Evolutionary conservation across 2,797 vertebrate species (phyloP), one percentile per base, ranked within the genome.

Genomic region (Buphagus erythrorhynchus): DNA sequence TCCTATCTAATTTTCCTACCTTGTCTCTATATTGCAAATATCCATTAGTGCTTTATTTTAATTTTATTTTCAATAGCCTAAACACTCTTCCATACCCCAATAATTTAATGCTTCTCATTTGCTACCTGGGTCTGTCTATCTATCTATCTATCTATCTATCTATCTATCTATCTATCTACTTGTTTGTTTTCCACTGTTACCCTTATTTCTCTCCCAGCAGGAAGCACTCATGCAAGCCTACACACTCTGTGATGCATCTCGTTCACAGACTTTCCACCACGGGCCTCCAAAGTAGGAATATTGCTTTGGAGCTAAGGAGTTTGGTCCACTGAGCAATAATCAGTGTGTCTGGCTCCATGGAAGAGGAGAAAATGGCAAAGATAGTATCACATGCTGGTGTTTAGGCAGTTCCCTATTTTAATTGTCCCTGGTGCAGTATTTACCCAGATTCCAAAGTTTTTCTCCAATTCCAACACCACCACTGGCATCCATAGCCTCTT

Each of bases 401-500:
- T 68, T 36, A 55, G 33, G 7, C 6, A 12, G 0, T 9, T 48
- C 13, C 0, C 4, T 10, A 14, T 31, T 86, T 55, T 22, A 40
- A 1, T 35, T 49, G 5, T 25, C 63, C 11, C 35, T 13, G 9
- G 6, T 29, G 11, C 5, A 19, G 4, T 20, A 45, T 55, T 72
- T 68, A 38, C 1, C 3, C 26, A 35, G 11, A 2, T 86, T 48
- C 12, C 26, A 68, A 72, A 52, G 11, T 2, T 66, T 54, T 52
- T 71, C 24, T 19, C 18, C n/a, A 72, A 62, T 25, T 61, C 31
- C 5, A 35, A 5, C 8, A n/a, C 2, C 15, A n/a, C 10, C 8
- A 10, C 7, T 22, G 5, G 1, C 1, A 0, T 26, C 7, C 22
- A 6, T 13, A 51, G 3, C 2, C 2, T 38, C 18, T 82, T 66